A percentile compares a stretch with the other conserved stretches of the same genome.
phyloP scores from a whole-genome alignment of 1,140 invertebrate genomes.

The Littorina saxatilis region DNA sequence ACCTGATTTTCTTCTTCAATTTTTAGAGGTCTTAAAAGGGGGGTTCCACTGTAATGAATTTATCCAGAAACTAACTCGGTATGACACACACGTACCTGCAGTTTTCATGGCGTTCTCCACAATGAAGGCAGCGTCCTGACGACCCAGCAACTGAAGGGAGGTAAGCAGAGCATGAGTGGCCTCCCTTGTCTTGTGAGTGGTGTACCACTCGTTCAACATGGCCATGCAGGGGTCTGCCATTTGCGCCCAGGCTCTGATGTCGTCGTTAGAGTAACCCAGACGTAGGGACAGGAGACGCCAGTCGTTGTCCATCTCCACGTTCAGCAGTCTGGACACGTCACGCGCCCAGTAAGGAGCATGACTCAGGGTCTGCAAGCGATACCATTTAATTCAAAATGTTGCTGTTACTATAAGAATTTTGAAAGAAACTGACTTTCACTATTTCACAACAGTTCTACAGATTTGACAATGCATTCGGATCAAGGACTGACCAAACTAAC shows the following conservation, averaged over 20 bases:
- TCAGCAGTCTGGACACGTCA: slow-evolving; percentile 65
- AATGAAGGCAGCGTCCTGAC: slow-evolving; percentile 61
- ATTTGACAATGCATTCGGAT: neutral
- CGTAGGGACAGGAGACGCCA: slow-evolving; percentile 68
- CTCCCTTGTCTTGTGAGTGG: slow-evolving; percentile 70
- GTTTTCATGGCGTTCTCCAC: slow-evolving; percentile 65
- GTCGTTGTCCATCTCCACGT: slow-evolving; percentile 59
- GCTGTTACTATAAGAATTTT: too few relatives aligned
- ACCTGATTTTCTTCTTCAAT: too few relatives aligned
- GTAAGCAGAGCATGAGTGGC: slow-evolving; percentile 63
- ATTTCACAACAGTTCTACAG: neutral
- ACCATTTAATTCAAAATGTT: too few relatives aligned
- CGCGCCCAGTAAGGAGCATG: slow-evolving; percentile 68
- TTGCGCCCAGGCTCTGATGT: slow-evolving; percentile 66
- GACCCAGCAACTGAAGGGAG: slow-evolving; percentile 59
- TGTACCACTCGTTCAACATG: slow-evolving; percentile 71
- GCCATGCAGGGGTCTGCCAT: slow-evolving; percentile 69
- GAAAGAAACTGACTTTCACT: neutral
- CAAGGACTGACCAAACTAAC: neutral
- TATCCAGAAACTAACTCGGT: too few relatives aligned
- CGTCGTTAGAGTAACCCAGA: slow-evolving; percentile 66
- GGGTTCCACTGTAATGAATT: too few relatives aligned
- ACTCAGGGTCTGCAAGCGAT: slow-evolving; percentile 60
- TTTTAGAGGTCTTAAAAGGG: too few relatives aligned
- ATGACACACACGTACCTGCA: slow-evolving; percentile 56